phyloP scores from a whole-genome alignment of 2,797 vertebrate genomes.

The Apogon hyalosoma region DNA sequence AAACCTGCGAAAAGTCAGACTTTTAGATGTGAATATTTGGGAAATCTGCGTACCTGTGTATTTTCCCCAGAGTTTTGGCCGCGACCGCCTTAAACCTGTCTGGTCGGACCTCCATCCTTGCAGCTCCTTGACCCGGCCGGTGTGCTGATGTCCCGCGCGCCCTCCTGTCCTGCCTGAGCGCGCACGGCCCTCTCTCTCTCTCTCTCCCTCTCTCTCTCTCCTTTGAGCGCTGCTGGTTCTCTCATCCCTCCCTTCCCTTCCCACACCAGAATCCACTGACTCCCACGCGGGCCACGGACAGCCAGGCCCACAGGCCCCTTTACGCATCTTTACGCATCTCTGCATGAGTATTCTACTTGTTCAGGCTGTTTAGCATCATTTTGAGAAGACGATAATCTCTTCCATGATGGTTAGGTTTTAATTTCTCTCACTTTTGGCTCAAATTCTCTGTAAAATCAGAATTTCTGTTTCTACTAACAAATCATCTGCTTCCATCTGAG shows the following conservation, averaged over 20 bases:
- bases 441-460: too few relatives aligned
- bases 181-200: constrained; percentile 41
- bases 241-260: constrained; percentile 26
- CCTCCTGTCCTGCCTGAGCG: constrained; percentile 61
- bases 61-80: constrained; percentile 85
- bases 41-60: constrained; percentile 82
- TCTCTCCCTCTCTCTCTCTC: constrained; percentile 29
- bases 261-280: constrained; percentile 11
- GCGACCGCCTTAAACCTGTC: constrained; percentile 86
- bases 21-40: not conserved
- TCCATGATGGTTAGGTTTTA: too few relatives aligned
- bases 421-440: too few relatives aligned
- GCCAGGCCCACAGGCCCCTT: constrained; percentile 13
- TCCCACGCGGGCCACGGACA: constrained; percentile 20
- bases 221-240: not conserved
- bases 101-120: constrained; percentile 87
- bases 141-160: constrained; percentile 77
- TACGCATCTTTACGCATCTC: constrained; percentile 3
- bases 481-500: too few relatives aligned
- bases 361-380: too few relatives aligned
- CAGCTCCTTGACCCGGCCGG: constrained; percentile 81
- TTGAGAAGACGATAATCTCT: too few relatives aligned
- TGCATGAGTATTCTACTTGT: not conserved
- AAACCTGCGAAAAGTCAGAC: constrained; percentile 31
- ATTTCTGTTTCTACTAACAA: too few relatives aligned